Conservation (phyloP, 2,888 invertebrate genomes). For the Eupithecia vulgata region DNA sequence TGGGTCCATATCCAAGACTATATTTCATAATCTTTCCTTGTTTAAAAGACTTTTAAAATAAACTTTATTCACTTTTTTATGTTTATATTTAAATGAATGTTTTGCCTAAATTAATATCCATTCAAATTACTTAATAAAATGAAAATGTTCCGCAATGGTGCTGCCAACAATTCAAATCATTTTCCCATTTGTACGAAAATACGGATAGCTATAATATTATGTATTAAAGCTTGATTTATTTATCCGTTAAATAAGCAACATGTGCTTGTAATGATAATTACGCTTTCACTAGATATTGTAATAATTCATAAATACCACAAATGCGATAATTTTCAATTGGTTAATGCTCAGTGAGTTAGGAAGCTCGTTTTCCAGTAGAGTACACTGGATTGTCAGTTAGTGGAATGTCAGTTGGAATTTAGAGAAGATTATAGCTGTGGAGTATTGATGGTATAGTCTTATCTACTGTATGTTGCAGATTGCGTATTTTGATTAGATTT, state of each 20-base stretch:
- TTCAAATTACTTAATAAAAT: too few relatives aligned
- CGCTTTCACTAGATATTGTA: constrained; percentile 16
- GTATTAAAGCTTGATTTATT: neutral
- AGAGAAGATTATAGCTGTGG: neutral
- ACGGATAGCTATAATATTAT: neutral
- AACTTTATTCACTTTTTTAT: too few relatives aligned
- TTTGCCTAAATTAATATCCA: neutral
- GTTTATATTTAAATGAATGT: too few relatives aligned
- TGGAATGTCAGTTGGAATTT: neutral
- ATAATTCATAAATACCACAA: constrained; percentile 15
- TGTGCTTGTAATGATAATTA: constrained; percentile 23
- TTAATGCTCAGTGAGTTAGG: constrained; percentile 2
- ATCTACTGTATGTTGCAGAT: too few relatives aligned
- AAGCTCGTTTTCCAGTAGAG: neutral
- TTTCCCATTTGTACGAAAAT: neutral
- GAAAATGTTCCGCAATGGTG: neutral
- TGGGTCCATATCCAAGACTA: too few relatives aligned
- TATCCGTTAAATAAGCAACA: constrained; percentile 5
- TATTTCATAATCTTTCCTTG: too few relatives aligned
- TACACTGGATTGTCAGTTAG: neutral
- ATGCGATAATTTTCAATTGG: constrained; percentile 11
- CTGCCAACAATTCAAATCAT: neutral
- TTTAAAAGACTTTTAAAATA: too few relatives aligned
- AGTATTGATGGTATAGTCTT: neutral
- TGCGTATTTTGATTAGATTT: too few relatives aligned